Evolutionary conservation across 2,888 invertebrate genomes (phyloP).

Genomic region (Imbricaverruca yamaguchii): DNA sequence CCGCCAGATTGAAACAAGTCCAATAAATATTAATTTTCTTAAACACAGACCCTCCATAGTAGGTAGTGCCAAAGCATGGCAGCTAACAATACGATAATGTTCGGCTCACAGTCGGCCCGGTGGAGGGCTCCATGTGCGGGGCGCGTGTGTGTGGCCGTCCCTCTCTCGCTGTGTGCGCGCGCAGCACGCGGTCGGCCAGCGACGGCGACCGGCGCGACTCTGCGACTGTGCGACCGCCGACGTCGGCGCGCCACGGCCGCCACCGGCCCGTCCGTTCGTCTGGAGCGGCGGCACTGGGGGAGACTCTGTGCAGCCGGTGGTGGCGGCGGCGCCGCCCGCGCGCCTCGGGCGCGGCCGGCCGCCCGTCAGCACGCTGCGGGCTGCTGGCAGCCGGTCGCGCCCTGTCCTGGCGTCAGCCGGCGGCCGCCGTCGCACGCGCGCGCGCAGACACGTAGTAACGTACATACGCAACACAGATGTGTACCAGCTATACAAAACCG

Average conservation of each 20-base stretch:
- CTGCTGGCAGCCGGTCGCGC: background rate
- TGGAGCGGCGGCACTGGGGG: background rate
- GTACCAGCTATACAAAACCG: slow-evolving; percentile 6
- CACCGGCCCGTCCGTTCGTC: background rate
- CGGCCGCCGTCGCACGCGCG: background rate
- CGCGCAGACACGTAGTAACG: background rate
- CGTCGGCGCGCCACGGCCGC: background rate
- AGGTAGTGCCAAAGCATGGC: slow-evolving; percentile 18
- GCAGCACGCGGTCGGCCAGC: too few relatives aligned
- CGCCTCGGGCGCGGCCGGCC: background rate
- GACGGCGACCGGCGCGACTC: too few relatives aligned
- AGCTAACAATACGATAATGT: slow-evolving; percentile 18
- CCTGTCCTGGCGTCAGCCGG: background rate
- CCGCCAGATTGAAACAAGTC: background rate
- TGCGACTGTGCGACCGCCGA: background rate
- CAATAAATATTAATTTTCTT: slow-evolving; percentile 18
- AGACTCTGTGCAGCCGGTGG: background rate
- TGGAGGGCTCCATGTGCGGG: background rate
- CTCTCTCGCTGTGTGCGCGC: too few relatives aligned
- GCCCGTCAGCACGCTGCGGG: background rate
- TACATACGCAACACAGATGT: slow-evolving; percentile 2
- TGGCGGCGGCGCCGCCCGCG: background rate
- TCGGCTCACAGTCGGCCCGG: background rate
- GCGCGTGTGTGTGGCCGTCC: background rate
- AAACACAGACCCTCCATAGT: slow-evolving; percentile 19